phyloP scores from a whole-genome alignment of 2,113 vertebrate genomes.

The Raja brachyura region DNA sequence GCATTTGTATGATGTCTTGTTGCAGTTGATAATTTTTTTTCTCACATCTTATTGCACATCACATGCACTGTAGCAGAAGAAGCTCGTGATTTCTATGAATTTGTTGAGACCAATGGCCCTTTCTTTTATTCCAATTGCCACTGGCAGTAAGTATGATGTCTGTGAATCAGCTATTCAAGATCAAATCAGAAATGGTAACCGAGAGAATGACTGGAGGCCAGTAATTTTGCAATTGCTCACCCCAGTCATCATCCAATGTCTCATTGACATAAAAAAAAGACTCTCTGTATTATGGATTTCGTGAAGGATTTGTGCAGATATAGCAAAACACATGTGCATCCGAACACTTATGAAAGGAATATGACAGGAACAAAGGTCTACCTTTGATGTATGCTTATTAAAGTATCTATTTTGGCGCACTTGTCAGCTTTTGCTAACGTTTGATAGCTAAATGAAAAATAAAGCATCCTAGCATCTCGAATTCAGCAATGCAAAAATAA shows the following conservation, averaged over 20 bases:
- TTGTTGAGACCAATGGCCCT: background rate
- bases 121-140: constrained; percentile 28
- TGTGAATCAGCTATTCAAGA: background rate
- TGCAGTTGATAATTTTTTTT: background rate
- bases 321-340: background rate
- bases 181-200: background rate
- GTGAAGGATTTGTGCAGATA: background rate
- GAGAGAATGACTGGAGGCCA: background rate
- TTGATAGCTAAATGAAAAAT: background rate
- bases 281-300: background rate
- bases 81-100: background rate
- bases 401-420: background rate
- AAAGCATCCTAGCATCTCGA: background rate
- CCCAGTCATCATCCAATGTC: background rate
- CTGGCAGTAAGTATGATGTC: background rate
- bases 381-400: background rate
- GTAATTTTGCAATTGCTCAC: background rate
- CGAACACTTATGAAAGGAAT: background rate
- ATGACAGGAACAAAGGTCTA: background rate
- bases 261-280: background rate
- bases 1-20: background rate
- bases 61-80: background rate
- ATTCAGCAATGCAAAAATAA: background rate
- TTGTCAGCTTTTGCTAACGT: background rate
- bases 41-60: background rate